Conservation (phyloP, 2,888 invertebrate genomes). For the Camptogramma bilineatum region DNA sequence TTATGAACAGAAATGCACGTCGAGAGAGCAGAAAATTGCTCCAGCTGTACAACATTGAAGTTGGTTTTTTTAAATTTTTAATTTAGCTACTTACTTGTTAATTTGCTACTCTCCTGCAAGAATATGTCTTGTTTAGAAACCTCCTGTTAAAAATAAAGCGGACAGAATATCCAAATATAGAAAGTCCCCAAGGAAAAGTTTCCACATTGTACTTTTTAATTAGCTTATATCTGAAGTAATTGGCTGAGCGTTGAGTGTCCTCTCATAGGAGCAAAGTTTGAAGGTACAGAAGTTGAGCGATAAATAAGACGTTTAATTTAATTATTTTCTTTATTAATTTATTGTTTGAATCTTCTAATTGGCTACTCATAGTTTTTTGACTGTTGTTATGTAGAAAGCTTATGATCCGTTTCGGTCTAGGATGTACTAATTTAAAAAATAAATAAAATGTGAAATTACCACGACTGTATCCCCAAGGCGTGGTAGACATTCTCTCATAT, state of each 20-base stretch:
- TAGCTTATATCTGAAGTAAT: conserved; percentile 21
- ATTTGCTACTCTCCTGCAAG: no score
- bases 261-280: conserved; percentile 24
- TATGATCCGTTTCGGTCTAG: no score
- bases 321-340: conserved; percentile 19
- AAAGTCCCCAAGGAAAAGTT: conserved; percentile 6
- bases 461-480: no score
- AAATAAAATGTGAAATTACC: no score
- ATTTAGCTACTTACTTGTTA: no score
- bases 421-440: no score
- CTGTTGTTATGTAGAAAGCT: not conserved
- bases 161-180: not conserved
- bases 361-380: not conserved
- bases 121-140: not conserved
- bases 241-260: conserved; percentile 20
- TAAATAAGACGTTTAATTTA: conserved; percentile 23
- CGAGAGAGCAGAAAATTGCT: no score
- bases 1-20: no score
- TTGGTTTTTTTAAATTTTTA: no score
- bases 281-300: conserved; percentile 14
- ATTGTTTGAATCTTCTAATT: conserved; percentile 1
- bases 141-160: not conserved
- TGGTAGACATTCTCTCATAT: no score
- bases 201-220: conserved; percentile 15
- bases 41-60: no score